Percentiles rank a stretch among this genome's conserved stretches.
Conservation (phyloP, 2,113 vertebrate genomes). For the Passerina amoena region DNA sequence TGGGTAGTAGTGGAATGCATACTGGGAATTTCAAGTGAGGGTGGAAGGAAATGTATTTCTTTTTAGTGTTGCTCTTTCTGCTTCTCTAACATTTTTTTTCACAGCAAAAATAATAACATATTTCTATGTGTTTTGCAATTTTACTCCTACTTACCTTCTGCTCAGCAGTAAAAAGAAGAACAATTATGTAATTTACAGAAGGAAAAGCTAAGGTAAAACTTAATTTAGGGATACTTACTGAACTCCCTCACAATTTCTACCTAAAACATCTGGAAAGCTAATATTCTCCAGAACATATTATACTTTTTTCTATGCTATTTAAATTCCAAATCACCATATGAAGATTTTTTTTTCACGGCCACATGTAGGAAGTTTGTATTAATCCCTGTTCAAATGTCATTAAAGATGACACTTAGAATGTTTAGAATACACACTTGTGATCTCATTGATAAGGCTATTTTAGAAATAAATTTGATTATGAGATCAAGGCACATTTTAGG, state of each 20-base stretch:
- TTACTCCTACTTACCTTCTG: constrained; percentile 36
- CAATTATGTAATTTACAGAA: background rate
- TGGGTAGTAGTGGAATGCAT: background rate
- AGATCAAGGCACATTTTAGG: background rate
- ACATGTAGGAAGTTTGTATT: background rate
- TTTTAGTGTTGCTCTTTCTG: background rate
- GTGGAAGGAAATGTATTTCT: background rate
- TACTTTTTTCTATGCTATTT: background rate
- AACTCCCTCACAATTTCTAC: background rate
- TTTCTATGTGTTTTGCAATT: constrained; percentile 13
- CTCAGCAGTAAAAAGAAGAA: background rate
- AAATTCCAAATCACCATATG: background rate
- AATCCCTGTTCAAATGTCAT: background rate
- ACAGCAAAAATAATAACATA: background rate
- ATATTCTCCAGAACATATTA: background rate
- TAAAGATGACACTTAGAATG: background rate
- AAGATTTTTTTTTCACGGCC: background rate
- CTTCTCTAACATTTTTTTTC: background rate
- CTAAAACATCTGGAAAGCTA: background rate
- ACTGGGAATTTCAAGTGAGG: background rate
- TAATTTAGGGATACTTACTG: background rate
- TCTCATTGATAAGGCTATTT: background rate
- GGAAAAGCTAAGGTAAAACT: background rate
- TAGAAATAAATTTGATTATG: background rate
- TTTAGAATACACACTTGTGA: background rate